Conservation (phyloP, 2,888 invertebrate genomes). For the Bibio marci region DNA sequence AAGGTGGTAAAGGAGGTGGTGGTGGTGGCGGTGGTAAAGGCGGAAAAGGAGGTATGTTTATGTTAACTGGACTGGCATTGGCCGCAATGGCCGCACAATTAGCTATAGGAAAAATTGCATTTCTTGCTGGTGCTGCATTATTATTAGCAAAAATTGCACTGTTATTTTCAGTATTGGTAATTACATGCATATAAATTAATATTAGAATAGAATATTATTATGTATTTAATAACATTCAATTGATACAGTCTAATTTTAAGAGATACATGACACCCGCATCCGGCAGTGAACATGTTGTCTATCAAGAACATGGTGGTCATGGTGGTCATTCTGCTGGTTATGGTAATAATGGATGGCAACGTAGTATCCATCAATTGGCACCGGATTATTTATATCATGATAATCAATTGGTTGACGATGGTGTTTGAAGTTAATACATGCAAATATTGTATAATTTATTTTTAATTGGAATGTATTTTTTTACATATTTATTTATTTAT, state of each 20-base stretch:
- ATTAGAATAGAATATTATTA: neutral
- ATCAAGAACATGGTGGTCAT: slow-evolving; percentile 1
- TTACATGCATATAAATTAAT: neutral
- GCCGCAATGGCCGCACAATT: slow-evolving; percentile 46
- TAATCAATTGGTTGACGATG: too few relatives aligned
- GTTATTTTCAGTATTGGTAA: slow-evolving; percentile 37
- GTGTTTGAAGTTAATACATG: too few relatives aligned
- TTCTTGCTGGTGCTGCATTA: slow-evolving; percentile 48
- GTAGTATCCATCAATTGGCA: too few relatives aligned
- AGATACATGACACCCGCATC: neutral
- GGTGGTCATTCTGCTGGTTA: too few relatives aligned
- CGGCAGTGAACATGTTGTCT: neutral
- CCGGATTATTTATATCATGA: too few relatives aligned
- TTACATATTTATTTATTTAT: too few relatives aligned
- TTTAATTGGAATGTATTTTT: too few relatives aligned
- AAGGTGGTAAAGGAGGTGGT: slow-evolving; percentile 23
- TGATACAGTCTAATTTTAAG: neutral
- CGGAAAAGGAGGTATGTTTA: slow-evolving; percentile 30
- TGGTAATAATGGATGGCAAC: too few relatives aligned
- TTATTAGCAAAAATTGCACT: slow-evolving; percentile 48
- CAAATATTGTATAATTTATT: too few relatives aligned
- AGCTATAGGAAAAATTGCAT: slow-evolving; percentile 48
- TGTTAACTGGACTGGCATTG: slow-evolving; percentile 42
- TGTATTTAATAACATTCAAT: neutral
- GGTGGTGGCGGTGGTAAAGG: slow-evolving; percentile 21